Evolutionary conservation across 2,113 vertebrate genomes (phyloP), one percentile per base, ranked within the genome.

Genomic region (Bagarius yarrelli): DNA sequence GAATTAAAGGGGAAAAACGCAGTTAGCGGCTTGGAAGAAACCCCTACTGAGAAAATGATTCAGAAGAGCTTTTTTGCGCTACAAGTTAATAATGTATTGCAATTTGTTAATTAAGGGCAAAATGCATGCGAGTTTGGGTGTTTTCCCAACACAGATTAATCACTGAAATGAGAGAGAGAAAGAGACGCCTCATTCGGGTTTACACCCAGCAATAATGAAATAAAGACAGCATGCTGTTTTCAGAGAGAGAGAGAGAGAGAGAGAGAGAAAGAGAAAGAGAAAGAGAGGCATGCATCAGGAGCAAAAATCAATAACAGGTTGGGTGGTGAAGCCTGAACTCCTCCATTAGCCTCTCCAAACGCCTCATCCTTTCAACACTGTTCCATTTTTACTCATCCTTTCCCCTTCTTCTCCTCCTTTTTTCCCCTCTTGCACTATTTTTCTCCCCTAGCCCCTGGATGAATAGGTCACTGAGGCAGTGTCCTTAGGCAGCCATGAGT

Each of bases 31-130:
- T 56, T 69, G 57, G 67, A 16, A 34, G 34, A 82, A 77, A 74
- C 85, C 77, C 85, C 86, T 64, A 82, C 88, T 84, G 86, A 32
- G 87, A 82, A 87, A 84, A 84, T 83, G 81, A 84, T 87, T 83
- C 86, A 77, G 70, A 85, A 83, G 82, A 86, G 83, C 84, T 80
- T 84, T 70, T 83, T 77, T 83, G 80, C 79, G 55, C 82, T 83
- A 85, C 86, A 80, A 87, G 88, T 85, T 87, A 86, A 87, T 87
- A 86, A 86, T 85, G 86, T 86, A 84, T 85, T 78, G 83, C 85
- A 85, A 87, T 87, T 86, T 87, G 88, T 89, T 89, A 87, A 89
- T 89, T 85, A 86, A 87, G 84, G 85, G 86, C 83, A 84, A 82
- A 89, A 84, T 86, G 82, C 85, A 86, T 81, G 79, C 81, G 85